Evolutionary conservation across 2,797 vertebrate species (phyloP).

Genomic region (Lophius americanus): DNA sequence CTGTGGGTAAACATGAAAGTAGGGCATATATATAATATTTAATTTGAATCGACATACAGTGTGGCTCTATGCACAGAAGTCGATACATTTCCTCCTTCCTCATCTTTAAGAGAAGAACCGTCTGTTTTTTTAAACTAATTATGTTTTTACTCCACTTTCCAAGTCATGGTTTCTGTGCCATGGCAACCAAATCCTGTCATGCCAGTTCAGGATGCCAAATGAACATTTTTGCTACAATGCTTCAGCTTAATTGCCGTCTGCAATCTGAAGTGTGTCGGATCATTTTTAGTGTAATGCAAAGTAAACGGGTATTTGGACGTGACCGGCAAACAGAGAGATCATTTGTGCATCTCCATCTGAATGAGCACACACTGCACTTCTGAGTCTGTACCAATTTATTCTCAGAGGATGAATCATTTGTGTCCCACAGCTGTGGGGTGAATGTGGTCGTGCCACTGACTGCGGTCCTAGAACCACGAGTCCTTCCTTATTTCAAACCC

Average conservation of each 20-base stretch:
- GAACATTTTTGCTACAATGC: constrained; percentile 15
- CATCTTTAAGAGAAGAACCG: constrained; percentile 15
- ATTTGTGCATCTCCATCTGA: constrained; percentile 17
- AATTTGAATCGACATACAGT: constrained; percentile 13
- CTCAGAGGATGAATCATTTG: constrained; percentile 23
- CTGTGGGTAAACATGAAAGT: constrained; percentile 19
- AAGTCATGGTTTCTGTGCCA: constrained; percentile 22
- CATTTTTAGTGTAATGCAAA: constrained; percentile 29
- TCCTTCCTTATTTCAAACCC: constrained; percentile 6
- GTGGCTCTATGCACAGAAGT: constrained; percentile 13
- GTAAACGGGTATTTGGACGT: constrained; percentile 21
- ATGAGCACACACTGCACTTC: constrained; percentile 11
- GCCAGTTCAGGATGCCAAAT: constrained; percentile 23
- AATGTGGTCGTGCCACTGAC: constrained; percentile 22
- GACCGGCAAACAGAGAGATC: constrained; percentile 15
- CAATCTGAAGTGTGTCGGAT: constrained; percentile 7
- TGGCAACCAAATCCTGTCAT: constrained; percentile 9
- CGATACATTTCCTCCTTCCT: constrained; percentile 34
- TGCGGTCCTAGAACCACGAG: constrained; percentile 6
- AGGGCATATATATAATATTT: constrained; percentile 37
- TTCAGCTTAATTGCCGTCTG: constrained; percentile 23
- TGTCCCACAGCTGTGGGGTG: constrained; percentile 17
- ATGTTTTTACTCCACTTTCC: constrained; percentile 2
- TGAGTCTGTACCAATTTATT: constrained; percentile 1
- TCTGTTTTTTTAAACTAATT: not conserved